A percentile compares a stretch with the other conserved stretches of the same genome.
Evolutionary conservation across 2,113 vertebrate species (phyloP).

Genomic region (Nyctereutes procyonoides): DNA sequence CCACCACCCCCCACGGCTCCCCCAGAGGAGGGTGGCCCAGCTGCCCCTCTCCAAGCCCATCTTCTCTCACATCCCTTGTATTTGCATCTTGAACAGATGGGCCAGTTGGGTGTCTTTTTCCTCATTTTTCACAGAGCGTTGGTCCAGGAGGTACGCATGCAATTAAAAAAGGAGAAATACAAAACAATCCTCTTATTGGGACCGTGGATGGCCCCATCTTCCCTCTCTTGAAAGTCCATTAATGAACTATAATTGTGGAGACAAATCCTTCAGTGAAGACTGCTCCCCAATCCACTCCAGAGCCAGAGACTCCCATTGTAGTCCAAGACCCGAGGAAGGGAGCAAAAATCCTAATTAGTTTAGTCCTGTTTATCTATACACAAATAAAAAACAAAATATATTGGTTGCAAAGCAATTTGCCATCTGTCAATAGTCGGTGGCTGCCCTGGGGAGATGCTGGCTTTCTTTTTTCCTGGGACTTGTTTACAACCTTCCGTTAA

Average conservation of each 20-base stretch:
- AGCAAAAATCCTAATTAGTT: not conserved
- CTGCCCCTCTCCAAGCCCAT: accelerated
- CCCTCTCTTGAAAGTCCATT: constrained; percentile 17
- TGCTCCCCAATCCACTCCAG: not conserved
- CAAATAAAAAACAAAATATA: not conserved
- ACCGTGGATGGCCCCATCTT: not conserved
- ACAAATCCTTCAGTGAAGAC: not conserved
- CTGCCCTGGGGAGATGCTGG: not conserved
- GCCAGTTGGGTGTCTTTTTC: not conserved
- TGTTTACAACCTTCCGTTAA: constrained; percentile 45
- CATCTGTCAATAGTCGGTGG: not conserved
- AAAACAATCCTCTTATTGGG: not conserved
- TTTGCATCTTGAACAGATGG: not conserved
- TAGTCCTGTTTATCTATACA: constrained; percentile 6
- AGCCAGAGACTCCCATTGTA: not conserved
- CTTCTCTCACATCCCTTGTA: not conserved
- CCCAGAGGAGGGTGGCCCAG: not conserved
- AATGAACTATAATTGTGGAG: constrained; percentile 13
- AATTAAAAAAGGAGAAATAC: constrained; percentile 67
- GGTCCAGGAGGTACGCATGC: constrained; percentile 29
- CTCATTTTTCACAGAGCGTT: constrained; percentile 16
- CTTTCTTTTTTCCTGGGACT: not conserved
- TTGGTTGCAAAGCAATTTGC: constrained; percentile 30
- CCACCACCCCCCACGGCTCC: accelerated
- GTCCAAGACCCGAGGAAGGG: not conserved